Evolutionary conservation across 1,140 invertebrate genomes (phyloP).

Genomic region (Trachymyrmex cornetzi): DNA sequence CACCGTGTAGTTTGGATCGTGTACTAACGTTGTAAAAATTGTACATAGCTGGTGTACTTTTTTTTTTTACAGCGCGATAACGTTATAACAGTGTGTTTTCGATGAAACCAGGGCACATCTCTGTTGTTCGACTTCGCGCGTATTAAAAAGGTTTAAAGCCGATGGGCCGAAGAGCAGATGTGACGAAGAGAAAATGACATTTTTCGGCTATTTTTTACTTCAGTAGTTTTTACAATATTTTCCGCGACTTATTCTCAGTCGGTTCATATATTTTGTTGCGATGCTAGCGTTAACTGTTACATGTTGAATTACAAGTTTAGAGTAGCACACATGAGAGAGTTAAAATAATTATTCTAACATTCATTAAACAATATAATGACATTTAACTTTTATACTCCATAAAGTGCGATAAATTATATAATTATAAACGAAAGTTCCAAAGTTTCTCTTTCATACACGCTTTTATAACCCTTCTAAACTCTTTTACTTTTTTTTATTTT

Average conservation of each 20-base stretch:
- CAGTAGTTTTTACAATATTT: background rate
- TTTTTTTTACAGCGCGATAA: slow-evolving; percentile 37
- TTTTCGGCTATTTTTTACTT: slow-evolving; percentile 34
- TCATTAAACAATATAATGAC: background rate
- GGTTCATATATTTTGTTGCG: background rate
- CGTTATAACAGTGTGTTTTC: slow-evolving; percentile 34
- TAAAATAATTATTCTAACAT: slow-evolving; percentile 35
- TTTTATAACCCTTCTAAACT: background rate
- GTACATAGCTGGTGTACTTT: background rate
- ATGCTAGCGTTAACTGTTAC: background rate
- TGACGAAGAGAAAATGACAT: slow-evolving; percentile 3
- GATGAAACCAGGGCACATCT: slow-evolving; percentile 9
- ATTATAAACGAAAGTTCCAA: background rate
- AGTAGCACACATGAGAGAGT: no score
- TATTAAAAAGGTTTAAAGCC: slow-evolving; percentile 44
- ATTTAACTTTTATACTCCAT: background rate
- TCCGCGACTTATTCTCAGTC: no score
- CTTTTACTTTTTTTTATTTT: background rate
- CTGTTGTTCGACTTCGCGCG: slow-evolving; percentile 7
- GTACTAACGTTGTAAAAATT: slow-evolving; percentile 7
- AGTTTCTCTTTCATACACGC: background rate
- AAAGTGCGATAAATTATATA: background rate
- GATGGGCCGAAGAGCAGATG: background rate
- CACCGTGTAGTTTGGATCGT: slow-evolving; percentile 33
- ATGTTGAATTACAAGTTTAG: background rate